Evolutionary conservation across 2,888 invertebrate species (phyloP).

Genomic region (Euplexia lucipara): DNA sequence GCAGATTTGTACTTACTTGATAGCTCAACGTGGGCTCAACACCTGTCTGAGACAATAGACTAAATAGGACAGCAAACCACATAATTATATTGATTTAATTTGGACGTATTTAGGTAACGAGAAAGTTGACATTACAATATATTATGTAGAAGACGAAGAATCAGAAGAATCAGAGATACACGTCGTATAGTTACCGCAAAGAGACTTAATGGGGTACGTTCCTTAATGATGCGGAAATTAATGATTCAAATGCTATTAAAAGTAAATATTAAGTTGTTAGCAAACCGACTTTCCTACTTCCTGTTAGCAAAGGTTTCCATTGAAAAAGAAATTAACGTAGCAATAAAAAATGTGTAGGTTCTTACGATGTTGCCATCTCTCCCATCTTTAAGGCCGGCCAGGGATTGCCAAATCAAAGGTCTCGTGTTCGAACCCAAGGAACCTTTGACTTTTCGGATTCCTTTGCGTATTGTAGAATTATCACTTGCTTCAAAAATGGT

Average conservation of each 20-base stretch:
- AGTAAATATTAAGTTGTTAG: not conserved
- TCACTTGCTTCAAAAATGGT: too few species aligned
- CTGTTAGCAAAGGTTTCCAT: not conserved
- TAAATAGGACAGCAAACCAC: not conserved
- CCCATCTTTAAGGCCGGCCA: too few species aligned
- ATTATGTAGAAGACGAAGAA: not conserved
- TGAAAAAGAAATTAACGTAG: not conserved
- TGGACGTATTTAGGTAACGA: too few species aligned
- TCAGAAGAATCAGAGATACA: not conserved
- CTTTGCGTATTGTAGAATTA: too few species aligned
- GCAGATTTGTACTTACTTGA: slow-evolving; percentile 13
- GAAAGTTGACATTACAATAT: too few species aligned
- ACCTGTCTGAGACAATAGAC: not conserved
- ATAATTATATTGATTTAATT: too few species aligned
- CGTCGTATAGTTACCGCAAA: not conserved
- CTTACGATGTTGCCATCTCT: too few species aligned
- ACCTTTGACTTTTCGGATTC: too few species aligned
- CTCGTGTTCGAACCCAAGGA: too few species aligned
- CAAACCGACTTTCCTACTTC: not conserved
- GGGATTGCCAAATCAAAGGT: too few species aligned
- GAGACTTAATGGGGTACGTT: not conserved
- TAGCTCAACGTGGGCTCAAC: slow-evolving; percentile 4
- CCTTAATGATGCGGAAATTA: not conserved
- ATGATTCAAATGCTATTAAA: not conserved
- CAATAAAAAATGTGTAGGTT: too few species aligned